A percentile compares a stretch with the other conserved stretches of the same genome.
phyloP scores from a whole-genome alignment of 1,140 invertebrate genomes.

The Pachypsylla venusta region DNA sequence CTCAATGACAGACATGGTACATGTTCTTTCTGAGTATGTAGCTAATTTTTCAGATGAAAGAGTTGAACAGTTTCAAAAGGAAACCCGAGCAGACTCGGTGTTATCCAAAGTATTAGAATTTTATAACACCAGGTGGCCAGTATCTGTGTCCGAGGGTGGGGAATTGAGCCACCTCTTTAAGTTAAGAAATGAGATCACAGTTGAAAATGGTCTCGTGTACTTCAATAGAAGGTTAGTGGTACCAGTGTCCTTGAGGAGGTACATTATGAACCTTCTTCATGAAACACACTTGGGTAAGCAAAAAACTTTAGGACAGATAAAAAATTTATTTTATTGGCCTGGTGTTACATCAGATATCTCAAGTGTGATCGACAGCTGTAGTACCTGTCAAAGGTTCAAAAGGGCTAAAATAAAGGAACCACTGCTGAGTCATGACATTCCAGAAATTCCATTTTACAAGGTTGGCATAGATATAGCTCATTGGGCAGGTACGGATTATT shows the following conservation, averaged over 20 bases:
- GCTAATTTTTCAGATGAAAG: slow-evolving; percentile 15
- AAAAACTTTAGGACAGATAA: slow-evolving; percentile 27
- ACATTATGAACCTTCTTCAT: slow-evolving; percentile 29
- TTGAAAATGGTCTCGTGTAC: slow-evolving; percentile 26
- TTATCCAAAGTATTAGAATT: slow-evolving; percentile 16
- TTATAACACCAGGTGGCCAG: slow-evolving; percentile 20
- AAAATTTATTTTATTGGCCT: slow-evolving; percentile 22
- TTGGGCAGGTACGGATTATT: slow-evolving; percentile 7
- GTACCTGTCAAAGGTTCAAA: slow-evolving; percentile 24
- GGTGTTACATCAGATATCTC: slow-evolving; percentile 28
- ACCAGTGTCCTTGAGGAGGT: slow-evolving; percentile 23
- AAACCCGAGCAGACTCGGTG: slow-evolving; percentile 20
- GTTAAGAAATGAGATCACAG: slow-evolving; percentile 19
- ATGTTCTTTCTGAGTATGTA: background rate
- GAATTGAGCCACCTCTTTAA: slow-evolving; percentile 22
- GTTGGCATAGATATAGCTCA: slow-evolving; percentile 28
- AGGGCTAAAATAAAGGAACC: slow-evolving; percentile 25
- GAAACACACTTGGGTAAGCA: slow-evolving; percentile 25
- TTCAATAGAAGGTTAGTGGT: slow-evolving; percentile 26
- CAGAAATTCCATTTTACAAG: too few relatives aligned
- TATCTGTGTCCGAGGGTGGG: slow-evolving; percentile 3
- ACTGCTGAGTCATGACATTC: slow-evolving; percentile 20
- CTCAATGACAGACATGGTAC: background rate
- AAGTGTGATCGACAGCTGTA: slow-evolving; percentile 23
- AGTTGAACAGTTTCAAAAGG: slow-evolving; percentile 16